A percentile compares a stretch with the other conserved stretches of the same genome.
Evolutionary conservation across 1,140 invertebrate genomes (phyloP).

Genomic region (Cydia amplana): DNA sequence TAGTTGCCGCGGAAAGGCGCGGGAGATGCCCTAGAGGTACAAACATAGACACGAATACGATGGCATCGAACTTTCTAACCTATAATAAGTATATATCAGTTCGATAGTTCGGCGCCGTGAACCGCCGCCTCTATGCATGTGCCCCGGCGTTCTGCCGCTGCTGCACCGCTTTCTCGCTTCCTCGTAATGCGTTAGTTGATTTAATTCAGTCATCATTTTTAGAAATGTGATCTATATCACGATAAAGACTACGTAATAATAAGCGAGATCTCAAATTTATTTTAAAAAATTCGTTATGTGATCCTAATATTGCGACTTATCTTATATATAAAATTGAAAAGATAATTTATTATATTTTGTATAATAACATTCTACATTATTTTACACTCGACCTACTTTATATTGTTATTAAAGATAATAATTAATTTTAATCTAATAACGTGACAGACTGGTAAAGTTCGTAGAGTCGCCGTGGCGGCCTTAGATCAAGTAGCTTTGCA

Average conservation of each 20-base stretch:
- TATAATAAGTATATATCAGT: constrained; percentile 37
- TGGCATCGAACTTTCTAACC: neutral
- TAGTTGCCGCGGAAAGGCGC: constrained; percentile 27
- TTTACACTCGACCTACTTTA: constrained; percentile 77
- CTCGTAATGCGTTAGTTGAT: constrained; percentile 68
- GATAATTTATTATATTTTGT: constrained; percentile 79
- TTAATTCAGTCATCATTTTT: constrained; percentile 69
- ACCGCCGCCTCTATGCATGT: constrained; percentile 28
- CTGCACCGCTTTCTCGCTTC: constrained; percentile 58
- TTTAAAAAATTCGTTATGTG: constrained; percentile 77
- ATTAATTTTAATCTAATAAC: constrained; percentile 80
- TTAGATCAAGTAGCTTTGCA: constrained; percentile 79
- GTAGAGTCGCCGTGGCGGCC: constrained; percentile 77
- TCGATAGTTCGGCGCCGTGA: constrained; percentile 37
- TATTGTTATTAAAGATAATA: constrained; percentile 78
- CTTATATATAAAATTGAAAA: constrained; percentile 74
- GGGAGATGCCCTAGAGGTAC: neutral
- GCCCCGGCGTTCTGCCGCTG: constrained; percentile 6
- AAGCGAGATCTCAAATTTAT: constrained; percentile 80
- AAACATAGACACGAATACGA: neutral
- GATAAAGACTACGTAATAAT: constrained; percentile 78
- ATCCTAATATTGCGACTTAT: constrained; percentile 76
- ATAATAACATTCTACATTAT: constrained; percentile 78
- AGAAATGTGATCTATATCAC: constrained; percentile 77
- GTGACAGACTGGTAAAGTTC: constrained; percentile 79